These are phyloP conservation scores for Ptychodera flava DNA, from an alignment of 35 echinoderm and acorn worm species.

Conservation along the genomic window DNA sequence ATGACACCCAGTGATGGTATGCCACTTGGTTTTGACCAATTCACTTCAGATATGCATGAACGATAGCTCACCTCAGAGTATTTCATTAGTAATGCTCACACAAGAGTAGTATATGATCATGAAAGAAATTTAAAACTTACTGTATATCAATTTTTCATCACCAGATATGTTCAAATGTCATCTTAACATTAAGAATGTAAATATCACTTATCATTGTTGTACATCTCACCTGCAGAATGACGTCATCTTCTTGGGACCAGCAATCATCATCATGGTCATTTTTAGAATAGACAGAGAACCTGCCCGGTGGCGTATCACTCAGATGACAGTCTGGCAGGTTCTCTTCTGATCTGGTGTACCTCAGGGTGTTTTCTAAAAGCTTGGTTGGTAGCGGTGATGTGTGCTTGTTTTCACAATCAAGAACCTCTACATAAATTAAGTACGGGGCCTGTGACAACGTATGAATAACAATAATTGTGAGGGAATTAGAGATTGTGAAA, in stretches of 20 bases:
- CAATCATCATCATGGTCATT: constrained; percentile 93
- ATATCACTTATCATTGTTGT: no score
- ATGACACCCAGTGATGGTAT: no score
- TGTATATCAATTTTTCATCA: no score
- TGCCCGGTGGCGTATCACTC: constrained; percentile 49
- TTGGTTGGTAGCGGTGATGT: constrained; percentile 85
- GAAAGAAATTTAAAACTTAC: no score
- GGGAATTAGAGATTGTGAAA: no score
- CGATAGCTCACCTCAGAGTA: no score
- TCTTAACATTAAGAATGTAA: no score
- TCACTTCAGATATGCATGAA: no score
- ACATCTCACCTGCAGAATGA: constrained; percentile 86
- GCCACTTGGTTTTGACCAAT: no score
- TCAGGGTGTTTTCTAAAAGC: constrained; percentile 86
- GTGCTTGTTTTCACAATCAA: constrained; percentile 87
- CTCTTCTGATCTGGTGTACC: constrained; percentile 92
- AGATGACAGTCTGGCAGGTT: constrained; percentile 73
- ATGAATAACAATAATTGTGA: background rate
- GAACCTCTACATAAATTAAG: constrained; percentile 92
- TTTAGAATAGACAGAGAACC: constrained; percentile 67
- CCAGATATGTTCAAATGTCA: no score
- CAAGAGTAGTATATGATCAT: no score
- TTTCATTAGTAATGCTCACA: no score
- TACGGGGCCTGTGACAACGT: constrained; percentile 60
- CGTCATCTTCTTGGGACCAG: constrained; percentile 85